Base-by-base conservation (phyloP, 2,113 vertebrate genomes). In the Clinocottus analis region DNA sequence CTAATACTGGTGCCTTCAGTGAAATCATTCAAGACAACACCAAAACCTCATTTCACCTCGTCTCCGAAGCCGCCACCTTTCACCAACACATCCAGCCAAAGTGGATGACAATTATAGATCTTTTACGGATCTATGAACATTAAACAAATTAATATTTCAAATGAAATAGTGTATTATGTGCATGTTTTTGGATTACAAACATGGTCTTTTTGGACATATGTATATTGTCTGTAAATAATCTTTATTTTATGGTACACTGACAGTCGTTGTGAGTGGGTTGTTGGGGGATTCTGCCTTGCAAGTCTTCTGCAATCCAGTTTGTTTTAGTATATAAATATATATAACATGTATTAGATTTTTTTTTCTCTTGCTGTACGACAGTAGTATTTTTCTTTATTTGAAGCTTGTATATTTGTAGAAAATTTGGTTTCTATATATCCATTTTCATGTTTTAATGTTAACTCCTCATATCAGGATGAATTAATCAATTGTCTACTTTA, bases 211-310 rank as follows among this genome's bases (percentile, higher is more conserved):
- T 93, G 91, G 92, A 93, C 89, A 86, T 74, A 80, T 95, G 93
- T 95, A 95, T 90, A 95, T 95, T 91, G 89, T 93, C 62, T 96
- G 95, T 96, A 95, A 94, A 96, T 95, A 95, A 75, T 92, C 81
- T 77, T 87, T 90, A 82, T 89, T 92, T 77, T 91, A 91, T 88
- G 87, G 86, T 94, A 92, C 89, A 91, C 82, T 87, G 78, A 82
- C 85, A 70, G 78, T 87, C 82, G 69, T 77, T 85, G 70, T 77
- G 64, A 82, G 78, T 55, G 71, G 79, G 66, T 85, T 86, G 74
- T 80, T 75, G 66, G 77, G 85, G 82, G 74, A 84, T 84, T 85
- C 77, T 88, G 80, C 85, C 41, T 81, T 81, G 53, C 55, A 79
- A 65, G 61, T 86, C 75, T 84, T 87, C 82, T 79, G 62, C 87